These are phyloP conservation scores for Chanos chanos DNA, from an alignment of 2,797 vertebrate genomes.

Conservation along the genomic window DNA sequence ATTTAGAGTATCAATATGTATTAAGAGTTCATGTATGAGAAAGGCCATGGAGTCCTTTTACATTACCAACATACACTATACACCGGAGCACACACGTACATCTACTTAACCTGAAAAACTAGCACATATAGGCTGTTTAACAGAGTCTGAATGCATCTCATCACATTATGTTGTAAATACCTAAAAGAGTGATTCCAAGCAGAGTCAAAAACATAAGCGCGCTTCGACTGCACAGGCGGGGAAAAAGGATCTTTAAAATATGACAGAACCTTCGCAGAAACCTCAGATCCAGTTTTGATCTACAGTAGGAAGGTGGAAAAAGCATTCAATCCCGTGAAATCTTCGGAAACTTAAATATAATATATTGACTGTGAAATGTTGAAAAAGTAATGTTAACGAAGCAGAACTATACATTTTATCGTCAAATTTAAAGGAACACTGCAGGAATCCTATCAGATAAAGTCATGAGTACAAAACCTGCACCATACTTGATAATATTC, in stretches of 20 bases:
- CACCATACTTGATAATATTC: too few relatives aligned
- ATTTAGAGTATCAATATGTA: too few relatives aligned
- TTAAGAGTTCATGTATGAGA: too few relatives aligned
- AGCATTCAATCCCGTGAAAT: background rate
- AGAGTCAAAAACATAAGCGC: conserved; percentile 88
- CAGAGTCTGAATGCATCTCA: conserved; percentile 10
- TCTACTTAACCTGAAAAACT: too few relatives aligned
- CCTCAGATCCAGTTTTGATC: conserved; percentile 76
- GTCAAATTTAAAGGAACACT: background rate
- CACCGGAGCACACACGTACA: too few relatives aligned
- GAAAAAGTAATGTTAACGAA: background rate
- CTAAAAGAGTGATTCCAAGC: conserved; percentile 79
- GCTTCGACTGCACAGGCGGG: conserved; percentile 77
- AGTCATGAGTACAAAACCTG: too few relatives aligned
- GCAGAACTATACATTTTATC: background rate
- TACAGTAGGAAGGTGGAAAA: conserved; percentile 10
- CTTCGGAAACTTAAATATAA: background rate
- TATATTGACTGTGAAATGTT: background rate
- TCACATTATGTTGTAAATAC: conserved; percentile 54
- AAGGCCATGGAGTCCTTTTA: too few relatives aligned
- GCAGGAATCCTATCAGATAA: background rate
- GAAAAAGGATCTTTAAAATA: conserved; percentile 84
- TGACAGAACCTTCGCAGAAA: conserved; percentile 81
- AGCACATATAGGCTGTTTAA: too few relatives aligned
- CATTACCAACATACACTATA: background rate